A percentile compares a stretch with the other conserved stretches of the same genome.
Evolutionary conservation across 2,797 vertebrate genomes (phyloP).

Genomic region (Myotis pilosus): DNA sequence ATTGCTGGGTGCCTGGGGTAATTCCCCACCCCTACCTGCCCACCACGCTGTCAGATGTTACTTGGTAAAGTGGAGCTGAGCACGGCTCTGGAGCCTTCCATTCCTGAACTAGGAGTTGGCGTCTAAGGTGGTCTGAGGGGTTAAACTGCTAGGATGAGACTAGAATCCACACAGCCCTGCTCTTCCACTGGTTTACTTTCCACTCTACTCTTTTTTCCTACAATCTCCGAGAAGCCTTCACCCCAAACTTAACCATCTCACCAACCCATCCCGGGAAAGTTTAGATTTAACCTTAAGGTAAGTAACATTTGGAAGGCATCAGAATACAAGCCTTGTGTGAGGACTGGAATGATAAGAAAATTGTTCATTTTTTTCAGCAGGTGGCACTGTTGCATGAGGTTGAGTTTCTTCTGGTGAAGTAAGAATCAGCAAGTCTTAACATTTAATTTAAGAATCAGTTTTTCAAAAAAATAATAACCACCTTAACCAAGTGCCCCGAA

Average conservation of each 20-base stretch:
- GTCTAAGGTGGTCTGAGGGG: background rate
- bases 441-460: background rate
- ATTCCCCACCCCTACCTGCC: no score
- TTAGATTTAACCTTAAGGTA: background rate
- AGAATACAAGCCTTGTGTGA: background rate
- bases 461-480: background rate
- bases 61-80: background rate
- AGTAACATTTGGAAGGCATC: background rate
- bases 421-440: background rate
- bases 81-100: background rate
- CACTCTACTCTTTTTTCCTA: background rate
- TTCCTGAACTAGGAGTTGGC: background rate
- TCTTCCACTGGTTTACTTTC: background rate
- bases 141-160: no score
- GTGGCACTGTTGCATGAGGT: slow-evolving; percentile 72
- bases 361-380: slow-evolving; percentile 55
- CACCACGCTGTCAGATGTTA: background rate
- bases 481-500: background rate
- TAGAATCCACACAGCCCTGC: background rate
- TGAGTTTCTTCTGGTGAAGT: background rate
- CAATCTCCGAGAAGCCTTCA: background rate
- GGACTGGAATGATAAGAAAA: background rate
- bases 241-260: background rate
- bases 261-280: background rate
- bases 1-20: background rate